These are phyloP conservation scores for Chaetodon auriga DNA, from an alignment of 2,113 vertebrate species.

Conservation along the genomic window DNA sequence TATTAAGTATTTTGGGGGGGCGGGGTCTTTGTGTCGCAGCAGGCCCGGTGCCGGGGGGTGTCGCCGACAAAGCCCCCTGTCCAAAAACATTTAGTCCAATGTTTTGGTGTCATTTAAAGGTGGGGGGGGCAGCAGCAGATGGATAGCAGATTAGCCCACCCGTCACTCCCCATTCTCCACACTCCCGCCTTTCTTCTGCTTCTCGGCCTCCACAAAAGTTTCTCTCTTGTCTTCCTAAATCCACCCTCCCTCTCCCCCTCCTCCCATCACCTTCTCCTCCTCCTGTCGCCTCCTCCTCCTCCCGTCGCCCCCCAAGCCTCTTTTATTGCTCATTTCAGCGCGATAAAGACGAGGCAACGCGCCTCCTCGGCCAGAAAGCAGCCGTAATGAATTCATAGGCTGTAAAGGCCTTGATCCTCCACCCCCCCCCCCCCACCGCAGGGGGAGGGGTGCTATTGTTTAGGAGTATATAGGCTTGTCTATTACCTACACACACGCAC, in stretches of 20 bases:
- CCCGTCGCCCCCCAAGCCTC: slow-evolving; percentile 51
- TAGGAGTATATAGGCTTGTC: slow-evolving; percentile 70
- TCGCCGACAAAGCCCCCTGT: slow-evolving; percentile 52
- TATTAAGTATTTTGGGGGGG: slow-evolving; percentile 50
- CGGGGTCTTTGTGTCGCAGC: slow-evolving; percentile 39
- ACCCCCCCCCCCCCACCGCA: slow-evolving; percentile 9
- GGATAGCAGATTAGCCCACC: slow-evolving; percentile 73
- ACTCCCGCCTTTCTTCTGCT: slow-evolving; percentile 48
- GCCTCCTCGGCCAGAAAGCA: slow-evolving; percentile 63
- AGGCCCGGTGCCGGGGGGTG: slow-evolving; percentile 29
- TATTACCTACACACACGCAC: slow-evolving; percentile 57
- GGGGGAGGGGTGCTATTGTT: slow-evolving; percentile 65
- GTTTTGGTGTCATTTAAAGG: slow-evolving; percentile 58
- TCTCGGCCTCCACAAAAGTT: slow-evolving; percentile 68
- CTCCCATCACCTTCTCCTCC: neutral
- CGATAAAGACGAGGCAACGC: slow-evolving; percentile 61
- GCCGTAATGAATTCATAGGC: slow-evolving; percentile 75
- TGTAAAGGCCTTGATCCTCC: slow-evolving; percentile 69
- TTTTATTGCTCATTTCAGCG: slow-evolving; percentile 76
- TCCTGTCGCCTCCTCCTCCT: neutral
- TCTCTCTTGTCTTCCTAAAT: slow-evolving; percentile 58
- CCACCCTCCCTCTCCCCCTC: neutral
- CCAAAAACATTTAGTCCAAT: slow-evolving; percentile 71
- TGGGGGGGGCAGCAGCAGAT: slow-evolving; percentile 59
- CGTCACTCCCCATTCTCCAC: slow-evolving; percentile 64